phyloP scores from a whole-genome alignment of 2,888 invertebrate genomes.

The Stegophylla sp. region DNA sequence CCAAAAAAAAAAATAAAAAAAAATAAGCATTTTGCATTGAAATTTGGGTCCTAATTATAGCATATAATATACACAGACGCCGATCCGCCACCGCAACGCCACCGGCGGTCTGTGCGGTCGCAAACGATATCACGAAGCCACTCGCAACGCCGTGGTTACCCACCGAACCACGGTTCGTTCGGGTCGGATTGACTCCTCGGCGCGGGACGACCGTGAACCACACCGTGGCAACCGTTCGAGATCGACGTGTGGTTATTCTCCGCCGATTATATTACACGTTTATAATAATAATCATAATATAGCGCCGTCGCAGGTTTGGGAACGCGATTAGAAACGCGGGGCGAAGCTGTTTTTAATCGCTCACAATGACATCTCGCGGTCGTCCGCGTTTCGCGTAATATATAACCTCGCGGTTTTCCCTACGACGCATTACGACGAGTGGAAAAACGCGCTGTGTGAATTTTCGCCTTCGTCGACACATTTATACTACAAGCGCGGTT shows the following conservation, averaged over 20 bases:
- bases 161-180: not conserved
- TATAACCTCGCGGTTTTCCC: not conserved
- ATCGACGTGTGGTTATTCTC: not conserved
- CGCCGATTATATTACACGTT: not conserved
- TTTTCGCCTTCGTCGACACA: no score
- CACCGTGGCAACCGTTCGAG: not conserved
- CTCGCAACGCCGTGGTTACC: no score
- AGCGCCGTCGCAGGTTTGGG: not conserved
- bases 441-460: not conserved
- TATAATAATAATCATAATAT: no score
- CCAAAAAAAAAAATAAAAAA: no score
- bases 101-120: no score
- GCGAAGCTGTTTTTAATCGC: no score
- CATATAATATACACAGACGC: no score
- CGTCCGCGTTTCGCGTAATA: not conserved
- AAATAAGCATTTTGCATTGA: no score
- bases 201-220: constrained; percentile 16
- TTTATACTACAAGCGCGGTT: not conserved
- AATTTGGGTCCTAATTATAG: no score
- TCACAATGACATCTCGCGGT: constrained; percentile 1
- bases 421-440: not conserved
- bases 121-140: no score
- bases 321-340: not conserved
- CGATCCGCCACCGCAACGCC: no score
- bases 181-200: constrained; percentile 32